phyloP scores from a whole-genome alignment of 2,888 invertebrate genomes.

The Aproaerema taeniolella region DNA sequence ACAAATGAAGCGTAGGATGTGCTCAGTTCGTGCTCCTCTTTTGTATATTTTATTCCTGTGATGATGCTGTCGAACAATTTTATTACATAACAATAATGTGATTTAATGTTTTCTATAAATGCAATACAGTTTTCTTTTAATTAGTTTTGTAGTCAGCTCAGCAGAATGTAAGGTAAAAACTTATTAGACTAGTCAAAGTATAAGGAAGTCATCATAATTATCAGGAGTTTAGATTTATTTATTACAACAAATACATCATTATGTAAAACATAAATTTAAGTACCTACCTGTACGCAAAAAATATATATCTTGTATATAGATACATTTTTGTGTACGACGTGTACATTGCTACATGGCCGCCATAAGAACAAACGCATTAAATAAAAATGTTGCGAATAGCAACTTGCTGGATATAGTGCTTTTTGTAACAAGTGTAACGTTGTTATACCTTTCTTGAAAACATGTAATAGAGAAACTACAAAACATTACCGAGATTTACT shows the following conservation, averaged over 20 bases:
- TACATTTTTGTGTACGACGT: too few relatives aligned
- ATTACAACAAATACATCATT: constrained; percentile 25
- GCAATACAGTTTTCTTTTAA: constrained; percentile 30
- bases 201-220: constrained; percentile 50
- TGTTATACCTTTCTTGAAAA: too few relatives aligned
- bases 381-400: too few relatives aligned
- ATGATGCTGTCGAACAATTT: constrained; percentile 54
- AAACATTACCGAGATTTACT: too few relatives aligned
- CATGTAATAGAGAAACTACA: too few relatives aligned
- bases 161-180: constrained; percentile 20
- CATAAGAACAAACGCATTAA: too few relatives aligned
- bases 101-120: constrained; percentile 27
- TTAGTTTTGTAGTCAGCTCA: too few relatives aligned
- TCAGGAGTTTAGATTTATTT: constrained; percentile 62
- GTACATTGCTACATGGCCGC: too few relatives aligned
- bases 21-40: constrained; percentile 27
- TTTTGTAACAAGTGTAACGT: too few relatives aligned
- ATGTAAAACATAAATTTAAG: constrained; percentile 8
- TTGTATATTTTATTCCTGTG: constrained; percentile 61
- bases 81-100: constrained; percentile 26
- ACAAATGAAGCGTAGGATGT: constrained; percentile 54
- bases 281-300: too few relatives aligned
- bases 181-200: constrained; percentile 73
- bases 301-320: too few relatives aligned
- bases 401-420: too few relatives aligned